Percentiles rank a stretch among this genome's conserved stretches.
These are phyloP conservation scores for Eulemur mongoz DNA, from an alignment of 2,797 vertebrate species.

Conservation along the genomic window DNA sequence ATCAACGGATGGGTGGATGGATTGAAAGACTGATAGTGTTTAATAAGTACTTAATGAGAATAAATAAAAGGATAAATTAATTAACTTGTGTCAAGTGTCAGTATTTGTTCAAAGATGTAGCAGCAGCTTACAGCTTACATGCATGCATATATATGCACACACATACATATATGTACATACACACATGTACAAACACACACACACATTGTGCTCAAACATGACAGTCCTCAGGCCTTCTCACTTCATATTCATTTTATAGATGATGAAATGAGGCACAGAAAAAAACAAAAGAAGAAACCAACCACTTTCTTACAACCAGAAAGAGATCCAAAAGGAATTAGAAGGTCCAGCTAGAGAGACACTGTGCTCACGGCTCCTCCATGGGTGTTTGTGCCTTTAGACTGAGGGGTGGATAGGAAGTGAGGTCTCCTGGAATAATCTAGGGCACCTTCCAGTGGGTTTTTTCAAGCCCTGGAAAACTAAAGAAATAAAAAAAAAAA, in stretches of 20 bases:
- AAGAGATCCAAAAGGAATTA: neutral
- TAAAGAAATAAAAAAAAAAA: neutral
- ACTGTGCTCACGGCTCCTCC: neutral
- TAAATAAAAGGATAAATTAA: conserved; percentile 51
- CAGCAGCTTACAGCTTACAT: neutral
- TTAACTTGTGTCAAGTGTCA: conserved; percentile 13
- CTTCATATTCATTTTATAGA: neutral
- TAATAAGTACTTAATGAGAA: conserved; percentile 32
- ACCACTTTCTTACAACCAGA: neutral
- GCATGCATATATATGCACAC: neutral
- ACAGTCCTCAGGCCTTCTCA: neutral
- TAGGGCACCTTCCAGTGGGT: neutral
- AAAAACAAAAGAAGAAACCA: neutral
- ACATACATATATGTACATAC: neutral
- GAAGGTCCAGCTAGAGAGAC: neutral
- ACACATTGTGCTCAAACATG: neutral
- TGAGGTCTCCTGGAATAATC: neutral
- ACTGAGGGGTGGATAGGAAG: neutral
- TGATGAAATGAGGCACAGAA: neutral
- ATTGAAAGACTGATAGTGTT: neutral
- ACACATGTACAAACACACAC: too few relatives aligned
- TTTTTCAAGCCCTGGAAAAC: neutral
- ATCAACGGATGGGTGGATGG: neutral
- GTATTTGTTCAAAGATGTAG: conserved; percentile 34
- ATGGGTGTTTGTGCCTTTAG: neutral